Conservation (phyloP, 92 coral and sea anemone species). For the Actinernus sp. region DNA sequence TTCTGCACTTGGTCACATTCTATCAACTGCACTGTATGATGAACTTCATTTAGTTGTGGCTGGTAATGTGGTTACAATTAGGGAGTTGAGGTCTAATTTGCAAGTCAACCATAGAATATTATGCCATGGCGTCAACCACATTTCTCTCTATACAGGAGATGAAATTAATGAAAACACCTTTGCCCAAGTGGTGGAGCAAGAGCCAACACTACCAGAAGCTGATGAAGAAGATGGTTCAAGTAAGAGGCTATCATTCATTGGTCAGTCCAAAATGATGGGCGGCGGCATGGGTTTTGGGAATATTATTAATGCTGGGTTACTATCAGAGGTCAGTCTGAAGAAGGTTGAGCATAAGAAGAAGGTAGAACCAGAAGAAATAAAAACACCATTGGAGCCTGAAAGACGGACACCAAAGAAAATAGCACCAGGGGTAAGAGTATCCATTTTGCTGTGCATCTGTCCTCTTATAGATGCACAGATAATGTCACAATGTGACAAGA, state of each 20-base stretch:
- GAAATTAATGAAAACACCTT: too few species aligned
- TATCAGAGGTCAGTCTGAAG: slow-evolving; percentile 77
- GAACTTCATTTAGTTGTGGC: too few species aligned
- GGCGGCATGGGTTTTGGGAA: slow-evolving; percentile 94
- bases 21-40: too few species aligned
- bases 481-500: too few species aligned
- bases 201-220: not conserved
- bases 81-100: too few species aligned
- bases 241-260: slow-evolving; percentile 56
- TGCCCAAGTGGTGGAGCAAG: slow-evolving; percentile 12
- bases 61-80: too few species aligned
- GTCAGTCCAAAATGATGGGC: slow-evolving; percentile 57
- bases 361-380: slow-evolving; percentile 35
- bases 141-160: too few species aligned
- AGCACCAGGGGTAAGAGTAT: not conserved
- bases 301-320: slow-evolving; percentile 62
- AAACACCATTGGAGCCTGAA: slow-evolving; percentile 4
- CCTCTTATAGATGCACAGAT: too few species aligned
- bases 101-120: too few species aligned
- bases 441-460: too few species aligned
- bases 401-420: slow-evolving; percentile 21
- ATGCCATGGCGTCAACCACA: too few species aligned
- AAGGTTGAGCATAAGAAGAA: slow-evolving; percentile 58
- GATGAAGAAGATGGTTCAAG: slow-evolving; percentile 29
- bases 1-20: too few species aligned